Evolutionary conservation across 2,888 invertebrate genomes (phyloP).

Genomic region (Agrotis puta): DNA sequence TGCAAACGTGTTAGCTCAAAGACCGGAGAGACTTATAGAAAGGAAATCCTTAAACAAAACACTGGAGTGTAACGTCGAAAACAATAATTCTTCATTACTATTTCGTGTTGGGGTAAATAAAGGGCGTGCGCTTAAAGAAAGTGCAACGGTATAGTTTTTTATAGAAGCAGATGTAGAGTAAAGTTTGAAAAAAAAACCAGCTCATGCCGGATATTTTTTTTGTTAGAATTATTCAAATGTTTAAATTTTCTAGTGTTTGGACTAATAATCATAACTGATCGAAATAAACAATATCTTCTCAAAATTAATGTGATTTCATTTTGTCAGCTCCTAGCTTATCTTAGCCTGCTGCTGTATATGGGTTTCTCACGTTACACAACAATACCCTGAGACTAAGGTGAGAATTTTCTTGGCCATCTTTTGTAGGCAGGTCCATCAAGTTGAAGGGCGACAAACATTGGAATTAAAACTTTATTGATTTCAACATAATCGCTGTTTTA

Average conservation of each 20-base stretch:
- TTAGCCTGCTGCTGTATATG: not conserved
- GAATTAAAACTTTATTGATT: not conserved
- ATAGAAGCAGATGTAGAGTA: not conserved
- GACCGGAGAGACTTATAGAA: conserved; percentile 83
- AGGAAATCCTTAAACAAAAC: conserved; percentile 89
- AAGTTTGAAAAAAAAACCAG: not conserved
- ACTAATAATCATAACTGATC: not conserved
- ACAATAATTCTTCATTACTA: conserved; percentile 89
- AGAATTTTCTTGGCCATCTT: too few relatives aligned
- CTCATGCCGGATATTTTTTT: not conserved
- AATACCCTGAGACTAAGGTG: not conserved
- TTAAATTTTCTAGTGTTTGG: not conserved
- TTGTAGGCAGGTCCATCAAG: too few relatives aligned
- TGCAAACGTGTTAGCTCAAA: conserved; percentile 86
- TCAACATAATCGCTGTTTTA: not conserved
- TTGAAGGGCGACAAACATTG: too few relatives aligned
- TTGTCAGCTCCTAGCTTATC: too few relatives aligned
- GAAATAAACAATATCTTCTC: not conserved
- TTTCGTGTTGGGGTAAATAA: conserved; percentile 74
- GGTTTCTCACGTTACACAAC: not conserved
- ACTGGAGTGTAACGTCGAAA: conserved; percentile 86
- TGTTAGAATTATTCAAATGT: too few relatives aligned
- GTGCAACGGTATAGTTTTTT: conserved; percentile 59
- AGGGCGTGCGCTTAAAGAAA: conserved; percentile 58
- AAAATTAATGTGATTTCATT: not conserved